Conservation (phyloP, 2,888 invertebrate genomes). For the Apodemia duryi region DNA sequence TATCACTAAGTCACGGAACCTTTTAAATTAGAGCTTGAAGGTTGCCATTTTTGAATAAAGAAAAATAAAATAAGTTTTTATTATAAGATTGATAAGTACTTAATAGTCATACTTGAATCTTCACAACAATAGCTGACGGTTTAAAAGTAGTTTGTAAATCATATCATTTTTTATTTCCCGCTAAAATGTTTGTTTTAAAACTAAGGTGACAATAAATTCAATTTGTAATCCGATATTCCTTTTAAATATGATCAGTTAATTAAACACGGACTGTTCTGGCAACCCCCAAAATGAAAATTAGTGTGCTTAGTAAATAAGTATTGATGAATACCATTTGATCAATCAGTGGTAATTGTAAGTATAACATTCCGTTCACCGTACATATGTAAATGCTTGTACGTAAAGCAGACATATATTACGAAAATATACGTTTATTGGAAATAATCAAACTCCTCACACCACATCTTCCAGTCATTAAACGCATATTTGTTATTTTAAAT, state of each 20-base stretch:
- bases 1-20: background rate
- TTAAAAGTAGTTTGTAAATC: background rate
- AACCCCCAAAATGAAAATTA: background rate
- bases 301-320: background rate
- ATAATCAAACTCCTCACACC: constrained; percentile 51
- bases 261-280: background rate
- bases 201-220: too few species aligned
- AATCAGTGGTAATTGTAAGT: too few species aligned
- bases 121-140: background rate
- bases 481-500: constrained; percentile 38
- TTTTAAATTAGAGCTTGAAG: background rate
- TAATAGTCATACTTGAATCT: background rate
- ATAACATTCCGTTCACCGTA: too few species aligned
- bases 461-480: constrained; percentile 64
- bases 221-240: too few species aligned
- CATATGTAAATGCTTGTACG: too few species aligned
- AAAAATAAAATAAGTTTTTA: too few species aligned
- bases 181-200: too few species aligned
- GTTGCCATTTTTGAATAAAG: background rate
- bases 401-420: background rate
- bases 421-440: too few species aligned
- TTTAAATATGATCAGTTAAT: too few species aligned
- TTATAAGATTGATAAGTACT: background rate
- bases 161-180: too few species aligned
- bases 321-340: too few species aligned